These are phyloP conservation scores for Spodoptera littoralis DNA, from an alignment of 2,888 invertebrate species.

Conservation along the genomic window DNA sequence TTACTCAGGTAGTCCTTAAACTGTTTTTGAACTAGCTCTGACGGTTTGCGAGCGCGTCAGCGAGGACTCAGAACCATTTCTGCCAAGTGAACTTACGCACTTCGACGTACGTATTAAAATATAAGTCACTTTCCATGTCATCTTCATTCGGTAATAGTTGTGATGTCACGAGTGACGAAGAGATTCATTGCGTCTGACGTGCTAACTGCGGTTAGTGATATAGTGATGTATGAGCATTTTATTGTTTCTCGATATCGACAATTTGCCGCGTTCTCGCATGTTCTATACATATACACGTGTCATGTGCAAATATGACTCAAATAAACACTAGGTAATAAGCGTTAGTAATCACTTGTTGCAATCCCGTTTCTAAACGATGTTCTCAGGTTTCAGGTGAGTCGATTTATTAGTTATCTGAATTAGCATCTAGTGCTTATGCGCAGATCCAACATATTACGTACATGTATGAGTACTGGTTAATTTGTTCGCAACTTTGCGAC, in stretches of 20 bases:
- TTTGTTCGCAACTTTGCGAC: too few relatives aligned
- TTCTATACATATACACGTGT: constrained; percentile 28
- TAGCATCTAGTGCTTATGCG: constrained; percentile 30
- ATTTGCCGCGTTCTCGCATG: constrained; percentile 20
- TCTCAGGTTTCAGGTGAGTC: constrained; percentile 62
- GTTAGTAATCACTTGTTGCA: constrained; percentile 54
- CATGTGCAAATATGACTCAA: constrained; percentile 40
- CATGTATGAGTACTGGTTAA: too few relatives aligned
- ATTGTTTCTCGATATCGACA: constrained; percentile 60
- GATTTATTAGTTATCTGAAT: constrained; percentile 55
- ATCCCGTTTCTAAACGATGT: constrained; percentile 49
- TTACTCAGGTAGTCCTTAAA: too few relatives aligned
- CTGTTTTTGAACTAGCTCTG: too few relatives aligned
- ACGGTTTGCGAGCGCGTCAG: constrained; percentile 14
- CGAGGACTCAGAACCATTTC: constrained; percentile 27
- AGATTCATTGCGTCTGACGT: constrained; percentile 56
- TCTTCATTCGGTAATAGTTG: constrained; percentile 63
- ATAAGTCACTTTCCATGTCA: constrained; percentile 66
- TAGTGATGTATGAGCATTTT: constrained; percentile 54
- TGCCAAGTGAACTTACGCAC: constrained; percentile 35
- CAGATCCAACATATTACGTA: neutral
- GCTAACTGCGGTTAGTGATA: constrained; percentile 55
- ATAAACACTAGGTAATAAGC: constrained; percentile 39
- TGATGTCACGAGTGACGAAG: constrained; percentile 65
- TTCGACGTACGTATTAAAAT: constrained; percentile 31